phyloP scores from a whole-genome alignment of 35 echinoderm and acorn worm genomes.

The Hemicentrotus pulcherrimus region DNA sequence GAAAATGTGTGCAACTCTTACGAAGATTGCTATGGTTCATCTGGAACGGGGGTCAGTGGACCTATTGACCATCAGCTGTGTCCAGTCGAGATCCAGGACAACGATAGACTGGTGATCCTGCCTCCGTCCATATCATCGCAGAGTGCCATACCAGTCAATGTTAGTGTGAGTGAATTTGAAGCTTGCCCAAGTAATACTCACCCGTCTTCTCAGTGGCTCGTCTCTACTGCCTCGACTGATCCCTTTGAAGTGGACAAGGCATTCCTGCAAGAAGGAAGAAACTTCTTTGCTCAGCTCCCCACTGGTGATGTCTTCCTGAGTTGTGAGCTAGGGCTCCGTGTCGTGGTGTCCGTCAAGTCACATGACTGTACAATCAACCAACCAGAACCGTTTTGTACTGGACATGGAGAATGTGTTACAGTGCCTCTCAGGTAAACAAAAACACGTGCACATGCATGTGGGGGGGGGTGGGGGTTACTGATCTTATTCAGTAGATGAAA shows the following conservation, averaged over 20 bases:
- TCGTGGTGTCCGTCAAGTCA: slow-evolving; percentile 39
- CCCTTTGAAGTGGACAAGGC: background rate
- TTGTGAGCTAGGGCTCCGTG: slow-evolving; percentile 11
- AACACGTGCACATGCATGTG: background rate
- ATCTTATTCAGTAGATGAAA: too few species aligned
- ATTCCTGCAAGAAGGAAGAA: slow-evolving; percentile 14
- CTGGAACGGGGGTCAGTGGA: background rate
- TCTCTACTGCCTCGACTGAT: background rate
- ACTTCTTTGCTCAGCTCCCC: slow-evolving; percentile 24
- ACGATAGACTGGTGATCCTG: slow-evolving; percentile 45
- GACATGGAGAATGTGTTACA: slow-evolving; percentile 14
- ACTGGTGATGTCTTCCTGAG: slow-evolving; percentile 42
- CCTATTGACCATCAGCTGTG: slow-evolving; percentile 2
- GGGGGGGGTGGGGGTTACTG: too few species aligned
- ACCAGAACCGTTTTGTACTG: slow-evolving; percentile 10
- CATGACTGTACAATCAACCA: slow-evolving; percentile 36
- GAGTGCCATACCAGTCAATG: slow-evolving; percentile 29
- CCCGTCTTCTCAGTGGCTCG: slow-evolving; percentile 21
- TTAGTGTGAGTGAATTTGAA: background rate
- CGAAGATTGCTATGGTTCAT: slow-evolving; percentile 30
- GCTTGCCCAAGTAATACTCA: slow-evolving; percentile 20
- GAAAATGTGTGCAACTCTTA: slow-evolving; percentile 19
- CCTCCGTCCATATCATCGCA: slow-evolving; percentile 14
- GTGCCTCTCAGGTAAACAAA: slow-evolving; percentile 1
- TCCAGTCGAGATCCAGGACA: slow-evolving; percentile 31